These are phyloP conservation scores for Hybos culiciformis DNA, from an alignment of 2,888 invertebrate species.

Conservation along the genomic window DNA sequence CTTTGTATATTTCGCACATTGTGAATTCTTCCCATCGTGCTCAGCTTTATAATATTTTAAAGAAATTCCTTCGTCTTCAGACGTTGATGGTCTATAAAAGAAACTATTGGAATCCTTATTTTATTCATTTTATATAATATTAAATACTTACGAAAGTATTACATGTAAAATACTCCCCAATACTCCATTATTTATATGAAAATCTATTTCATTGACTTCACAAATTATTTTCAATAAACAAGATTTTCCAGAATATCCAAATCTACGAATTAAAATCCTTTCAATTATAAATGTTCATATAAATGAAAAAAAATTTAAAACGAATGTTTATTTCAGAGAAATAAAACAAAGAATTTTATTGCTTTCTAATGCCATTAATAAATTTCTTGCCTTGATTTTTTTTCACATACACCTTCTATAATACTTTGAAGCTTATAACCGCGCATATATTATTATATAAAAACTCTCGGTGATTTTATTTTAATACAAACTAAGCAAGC, in stretches of 20 bases:
- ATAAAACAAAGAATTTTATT: no score
- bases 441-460: no score
- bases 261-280: constrained; percentile 33
- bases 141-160: constrained; percentile 48
- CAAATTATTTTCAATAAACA: constrained; percentile 55
- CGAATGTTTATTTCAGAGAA: no score
- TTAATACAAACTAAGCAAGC: no score
- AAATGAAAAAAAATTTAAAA: constrained; percentile 17
- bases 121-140: background rate
- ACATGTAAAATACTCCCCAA: constrained; percentile 52
- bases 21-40: background rate
- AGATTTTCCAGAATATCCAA: constrained; percentile 42
- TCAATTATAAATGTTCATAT: constrained; percentile 23
- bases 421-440: no score
- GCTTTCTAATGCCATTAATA: no score
- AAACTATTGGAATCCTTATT: background rate
- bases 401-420: no score
- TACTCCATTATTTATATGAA: constrained; percentile 43
- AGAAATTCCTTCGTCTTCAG: background rate
- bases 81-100: background rate
- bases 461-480: no score
- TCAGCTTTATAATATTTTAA: background rate
- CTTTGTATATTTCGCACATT: background rate
- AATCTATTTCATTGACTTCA: constrained; percentile 39
- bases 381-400: no score